phyloP scores from a whole-genome alignment of 2,797 vertebrate genomes.

The Bucorvus abyssinicus region DNA sequence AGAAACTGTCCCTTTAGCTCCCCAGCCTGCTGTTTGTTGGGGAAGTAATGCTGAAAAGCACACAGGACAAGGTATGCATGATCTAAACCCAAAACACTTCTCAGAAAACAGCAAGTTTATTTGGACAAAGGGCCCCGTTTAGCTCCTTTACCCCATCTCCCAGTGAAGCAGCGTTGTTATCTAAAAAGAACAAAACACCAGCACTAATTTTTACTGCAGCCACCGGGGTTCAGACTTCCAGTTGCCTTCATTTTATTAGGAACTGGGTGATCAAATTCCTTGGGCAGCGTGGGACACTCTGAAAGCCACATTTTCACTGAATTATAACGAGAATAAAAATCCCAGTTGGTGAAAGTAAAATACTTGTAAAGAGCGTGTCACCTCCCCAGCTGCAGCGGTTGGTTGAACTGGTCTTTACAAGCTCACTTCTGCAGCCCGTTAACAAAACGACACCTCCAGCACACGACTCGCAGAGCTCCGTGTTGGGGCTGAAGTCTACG shows the following conservation, averaged over 20 bases:
- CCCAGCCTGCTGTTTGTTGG: not conserved
- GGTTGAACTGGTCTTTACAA: not conserved
- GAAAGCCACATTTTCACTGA: not conserved
- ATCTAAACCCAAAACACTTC: not conserved
- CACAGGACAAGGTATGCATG: not conserved
- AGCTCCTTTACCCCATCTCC: not conserved
- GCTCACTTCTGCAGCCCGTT: not conserved
- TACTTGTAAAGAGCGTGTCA: constrained; percentile 18
- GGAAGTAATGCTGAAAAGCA: not conserved
- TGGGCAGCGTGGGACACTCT: not conserved
- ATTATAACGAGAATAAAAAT: not conserved
- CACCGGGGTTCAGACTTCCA: not conserved
- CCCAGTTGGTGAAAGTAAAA: constrained; percentile 26
- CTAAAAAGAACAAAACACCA: not conserved
- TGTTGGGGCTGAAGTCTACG: not conserved
- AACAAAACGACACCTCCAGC: not conserved
- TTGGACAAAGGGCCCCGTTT: not conserved
- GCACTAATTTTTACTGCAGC: not conserved
- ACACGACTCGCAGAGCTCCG: no score
- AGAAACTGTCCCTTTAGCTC: not conserved
- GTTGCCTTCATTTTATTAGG: constrained; percentile 10
- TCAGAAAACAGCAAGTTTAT: not conserved
- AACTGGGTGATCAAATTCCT: not conserved
- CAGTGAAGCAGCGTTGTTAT: not conserved
- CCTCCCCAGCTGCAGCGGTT: not conserved